phyloP scores from a whole-genome alignment of 2,113 vertebrate species.

The Sapayoa aenigma region DNA sequence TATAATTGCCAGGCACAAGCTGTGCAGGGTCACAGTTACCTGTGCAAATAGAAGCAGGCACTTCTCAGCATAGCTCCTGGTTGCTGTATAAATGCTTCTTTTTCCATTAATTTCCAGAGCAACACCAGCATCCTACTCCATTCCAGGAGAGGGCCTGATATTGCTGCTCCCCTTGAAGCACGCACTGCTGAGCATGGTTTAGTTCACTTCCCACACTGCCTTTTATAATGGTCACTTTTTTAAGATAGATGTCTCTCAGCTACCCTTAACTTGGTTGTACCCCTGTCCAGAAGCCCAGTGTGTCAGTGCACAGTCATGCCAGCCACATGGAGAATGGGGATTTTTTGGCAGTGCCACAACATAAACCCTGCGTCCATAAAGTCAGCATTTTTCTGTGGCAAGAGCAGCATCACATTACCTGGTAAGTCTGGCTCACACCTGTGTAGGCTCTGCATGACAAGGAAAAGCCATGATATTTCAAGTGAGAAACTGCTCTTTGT shows the following conservation, averaged over 20 bases:
- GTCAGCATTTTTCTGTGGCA: background rate
- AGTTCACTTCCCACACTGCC: background rate
- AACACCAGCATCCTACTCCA: background rate
- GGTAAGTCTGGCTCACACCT: background rate
- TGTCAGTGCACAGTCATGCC: background rate
- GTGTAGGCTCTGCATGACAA: background rate
- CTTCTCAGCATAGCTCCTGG: background rate
- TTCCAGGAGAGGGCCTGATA: background rate
- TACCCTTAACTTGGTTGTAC: background rate
- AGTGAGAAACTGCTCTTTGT: background rate
- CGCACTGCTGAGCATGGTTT: background rate
- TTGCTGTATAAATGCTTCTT: background rate
- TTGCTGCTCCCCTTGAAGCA: background rate
- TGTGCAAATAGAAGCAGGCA: background rate
- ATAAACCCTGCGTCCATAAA: background rate
- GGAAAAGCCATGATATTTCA: background rate
- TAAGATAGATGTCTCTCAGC: background rate
- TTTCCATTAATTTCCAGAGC: background rate
- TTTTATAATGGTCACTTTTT: background rate
- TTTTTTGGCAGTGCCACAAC: background rate
- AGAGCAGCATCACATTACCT: background rate
- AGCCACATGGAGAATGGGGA: background rate
- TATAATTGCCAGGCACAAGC: background rate
- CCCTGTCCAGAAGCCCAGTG: background rate
- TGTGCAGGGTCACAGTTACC: background rate